Base-by-base conservation (phyloP, 2,888 invertebrate genomes). In the Lepidocyrtinus sp. region DNA sequence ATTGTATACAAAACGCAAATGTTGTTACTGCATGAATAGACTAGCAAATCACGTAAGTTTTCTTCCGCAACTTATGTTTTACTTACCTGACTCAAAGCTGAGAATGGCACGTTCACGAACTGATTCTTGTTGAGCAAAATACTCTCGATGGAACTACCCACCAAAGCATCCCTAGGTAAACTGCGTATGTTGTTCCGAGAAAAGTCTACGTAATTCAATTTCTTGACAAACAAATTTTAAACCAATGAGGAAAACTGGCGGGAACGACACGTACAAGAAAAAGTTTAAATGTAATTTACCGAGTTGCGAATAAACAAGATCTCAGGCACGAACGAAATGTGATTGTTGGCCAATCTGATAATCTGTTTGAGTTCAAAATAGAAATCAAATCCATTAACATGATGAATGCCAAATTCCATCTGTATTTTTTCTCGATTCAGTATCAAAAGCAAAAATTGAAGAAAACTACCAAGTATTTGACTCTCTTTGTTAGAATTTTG, bases 101-200 rank as follows among this genome's bases (percentile, higher is more conserved):
- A 82, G 62, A 85, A 82, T 26, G 86, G 86, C 36, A 86, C 78
- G 73, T 83, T 87, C 36, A 87, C 87, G 83, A 88, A 87, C 75
- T 87, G 86, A 81, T 88, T 88, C 24, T 77, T 81, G 24, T 85
- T 82, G 46, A 88, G 81, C 71, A 85, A 83, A 21, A 88, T 77
- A n/a, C 86, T 86, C 78, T 88, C 88, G 9, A 88, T 79, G 24
- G 82, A 76, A 5, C 87, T 87, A 50, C 87, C 86, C 2, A 87
- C 84, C 63, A 88, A 84, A 3, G 87, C 85, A 68, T 87, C 87
- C n/a, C 87, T 73, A 17, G 88, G 87, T 27, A 88, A 75, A 26
- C 87, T 86, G 3, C 87, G 83, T 7, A 88, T 83, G 22, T 85
- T 85, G 79, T 88, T 87, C 81, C 85, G 68, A 21, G 87, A 87